Conservation (phyloP, 2,797 vertebrate species). For the Manis pentadactyla region DNA sequence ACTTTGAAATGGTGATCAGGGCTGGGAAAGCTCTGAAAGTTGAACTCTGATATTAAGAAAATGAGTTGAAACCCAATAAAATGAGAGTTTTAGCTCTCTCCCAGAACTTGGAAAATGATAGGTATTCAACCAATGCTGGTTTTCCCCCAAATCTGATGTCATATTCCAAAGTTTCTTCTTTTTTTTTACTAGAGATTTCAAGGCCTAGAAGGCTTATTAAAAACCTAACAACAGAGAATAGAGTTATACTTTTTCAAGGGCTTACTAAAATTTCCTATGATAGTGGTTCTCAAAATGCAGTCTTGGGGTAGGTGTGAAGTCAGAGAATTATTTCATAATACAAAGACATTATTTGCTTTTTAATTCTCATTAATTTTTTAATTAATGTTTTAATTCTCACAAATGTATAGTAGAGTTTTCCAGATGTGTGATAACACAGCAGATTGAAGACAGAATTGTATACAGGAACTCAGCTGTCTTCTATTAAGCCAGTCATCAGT, state of each 20-base stretch:
- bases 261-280: background rate
- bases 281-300: background rate
- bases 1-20: background rate
- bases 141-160: background rate
- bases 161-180: background rate
- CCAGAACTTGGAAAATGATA: background rate
- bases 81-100: background rate
- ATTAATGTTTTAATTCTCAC: background rate
- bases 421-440: background rate
- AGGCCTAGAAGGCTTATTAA: background rate
- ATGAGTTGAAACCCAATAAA: background rate
- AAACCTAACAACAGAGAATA: background rate
- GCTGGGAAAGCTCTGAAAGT: background rate
- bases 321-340: background rate
- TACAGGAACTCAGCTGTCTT: background rate
- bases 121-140: background rate
- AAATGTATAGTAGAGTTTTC: background rate
- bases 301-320: background rate
- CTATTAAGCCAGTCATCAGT: background rate
- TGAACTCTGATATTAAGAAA: slow-evolving; percentile 21
- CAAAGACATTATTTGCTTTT: background rate
- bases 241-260: background rate
- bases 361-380: background rate
- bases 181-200: background rate
- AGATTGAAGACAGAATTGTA: background rate